Percentiles rank a stretch among this genome's conserved stretches.
Conservation (phyloP, 2,888 invertebrate species). For the Apamea epomidion region DNA sequence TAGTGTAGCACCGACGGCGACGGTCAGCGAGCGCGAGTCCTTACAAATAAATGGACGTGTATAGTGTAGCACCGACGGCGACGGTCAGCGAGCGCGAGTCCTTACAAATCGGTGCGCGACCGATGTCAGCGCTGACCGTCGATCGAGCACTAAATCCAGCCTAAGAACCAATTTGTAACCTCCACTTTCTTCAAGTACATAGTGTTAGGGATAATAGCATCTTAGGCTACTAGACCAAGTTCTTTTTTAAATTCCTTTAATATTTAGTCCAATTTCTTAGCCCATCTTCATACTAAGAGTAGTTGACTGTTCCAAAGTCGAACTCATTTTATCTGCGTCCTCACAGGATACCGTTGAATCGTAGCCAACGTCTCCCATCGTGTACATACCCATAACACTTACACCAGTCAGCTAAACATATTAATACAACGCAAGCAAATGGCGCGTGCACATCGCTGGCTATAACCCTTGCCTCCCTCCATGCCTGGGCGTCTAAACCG, state of each 20-base stretch:
- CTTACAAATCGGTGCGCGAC: too few relatives aligned
- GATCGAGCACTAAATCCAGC: not conserved
- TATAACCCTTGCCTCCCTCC: not conserved
- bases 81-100: too few relatives aligned
- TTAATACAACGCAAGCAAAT: conserved; percentile 41
- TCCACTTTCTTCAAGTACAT: not conserved
- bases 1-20: too few relatives aligned
- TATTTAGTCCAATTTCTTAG: not conserved
- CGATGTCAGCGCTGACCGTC: not conserved
- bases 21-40: too few relatives aligned
- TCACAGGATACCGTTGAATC: not conserved
- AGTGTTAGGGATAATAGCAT: not conserved
- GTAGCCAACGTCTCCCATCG: conserved; percentile 28
- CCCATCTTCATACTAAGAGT: not conserved
- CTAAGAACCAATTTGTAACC: not conserved
- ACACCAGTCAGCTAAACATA: conserved; percentile 8
- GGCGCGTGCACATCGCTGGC: conserved; percentile 25
- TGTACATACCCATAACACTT: conserved; percentile 40
- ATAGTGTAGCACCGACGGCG: too few relatives aligned
- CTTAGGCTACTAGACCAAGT: not conserved
- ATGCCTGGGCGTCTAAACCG: conserved; percentile 25
- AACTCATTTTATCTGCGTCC: not conserved
- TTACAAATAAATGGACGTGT: not conserved
- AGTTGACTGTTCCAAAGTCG: not conserved
- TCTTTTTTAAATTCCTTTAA: too few relatives aligned